These are phyloP conservation scores for Psix sp. DNA, from an alignment of 1,140 invertebrate genomes.

Conservation along the genomic window DNA sequence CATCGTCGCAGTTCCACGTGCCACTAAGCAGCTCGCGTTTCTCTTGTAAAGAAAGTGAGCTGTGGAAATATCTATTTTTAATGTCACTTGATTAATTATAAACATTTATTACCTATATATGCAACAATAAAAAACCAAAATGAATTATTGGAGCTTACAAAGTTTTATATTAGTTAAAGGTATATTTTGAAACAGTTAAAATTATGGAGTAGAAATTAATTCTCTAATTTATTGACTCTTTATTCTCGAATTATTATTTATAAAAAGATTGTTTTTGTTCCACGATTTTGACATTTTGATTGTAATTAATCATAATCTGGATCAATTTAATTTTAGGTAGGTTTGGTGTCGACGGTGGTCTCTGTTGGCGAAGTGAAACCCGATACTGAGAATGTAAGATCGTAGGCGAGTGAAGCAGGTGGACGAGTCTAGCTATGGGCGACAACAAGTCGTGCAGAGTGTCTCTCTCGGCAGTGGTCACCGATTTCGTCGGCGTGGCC, in stretches of 20 bases:
- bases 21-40: constrained; percentile 27
- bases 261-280: too few relatives aligned
- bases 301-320: constrained; percentile 22
- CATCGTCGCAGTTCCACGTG: constrained; percentile 43
- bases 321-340: constrained; percentile 47
- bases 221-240: too few relatives aligned
- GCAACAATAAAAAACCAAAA: too few relatives aligned
- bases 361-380: constrained; percentile 44
- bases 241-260: too few relatives aligned
- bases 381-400: constrained; percentile 45
- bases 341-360: constrained; percentile 41
- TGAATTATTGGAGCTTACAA: too few relatives aligned
- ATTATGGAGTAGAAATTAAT: too few relatives aligned
- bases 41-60: constrained; percentile 24
- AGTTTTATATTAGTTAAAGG: too few relatives aligned
- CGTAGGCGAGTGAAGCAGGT: constrained; percentile 57
- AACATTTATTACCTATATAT: neutral
- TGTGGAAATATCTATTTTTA: constrained; percentile 1
- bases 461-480: constrained; percentile 34
- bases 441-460: constrained; percentile 34
- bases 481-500: constrained; percentile 66
- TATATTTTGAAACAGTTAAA: too few relatives aligned
- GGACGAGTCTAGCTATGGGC: constrained; percentile 46
- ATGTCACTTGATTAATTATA: neutral
- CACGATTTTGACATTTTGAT: too few relatives aligned